Base-by-base conservation (phyloP, 2,797 vertebrate genomes). In the Emys orbicularis region DNA sequence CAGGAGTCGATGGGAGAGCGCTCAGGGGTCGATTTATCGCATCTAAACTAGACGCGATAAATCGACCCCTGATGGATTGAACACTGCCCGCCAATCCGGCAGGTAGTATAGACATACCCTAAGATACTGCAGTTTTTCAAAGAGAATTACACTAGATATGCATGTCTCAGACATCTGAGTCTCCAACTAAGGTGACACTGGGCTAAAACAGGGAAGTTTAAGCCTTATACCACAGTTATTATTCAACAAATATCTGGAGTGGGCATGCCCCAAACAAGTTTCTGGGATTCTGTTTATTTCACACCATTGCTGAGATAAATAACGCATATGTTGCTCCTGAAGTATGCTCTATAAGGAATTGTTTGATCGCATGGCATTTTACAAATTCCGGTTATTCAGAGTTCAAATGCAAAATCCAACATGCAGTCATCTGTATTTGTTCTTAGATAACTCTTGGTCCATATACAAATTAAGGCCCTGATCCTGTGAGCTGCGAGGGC, bases 201-300 rank as follows among this genome's bases (percentile, higher is more conserved):
- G 9, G 65, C n/a, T 68, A 68, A 37, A 68, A 12, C 19, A 68
- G n/a, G n/a, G n/a, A 68, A 68, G n/a, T 68, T 37, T 68, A 68
- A 68, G 65, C 89, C 90, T 54, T 29, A 29, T 23, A 50, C 50
- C 57, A 15, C 9, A 83, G 13, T 12, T 74, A 8, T 12, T 53
- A 12, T 1, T 92, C 79, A 61, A 53, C 5, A 2, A 8, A 61
- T 47, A 61, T 12, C 25, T 11, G 6, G 8, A 87, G 49, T 10
- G 72, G 49, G n/a, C 3, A 11, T 1, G 27, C 8, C 81, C 83
- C 49, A 1, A 72, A 2, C 2, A n/a, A 0, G 9, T 54, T 81
- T 74, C 19, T 52, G 41, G 31, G 74, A 29, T 81, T 65, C 65
- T 52, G 1, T 52, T 81, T 77, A 10, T 72, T 94, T 90, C 82